Base-by-base conservation (phyloP, 2,888 invertebrate genomes). In the Patella caerulea region DNA sequence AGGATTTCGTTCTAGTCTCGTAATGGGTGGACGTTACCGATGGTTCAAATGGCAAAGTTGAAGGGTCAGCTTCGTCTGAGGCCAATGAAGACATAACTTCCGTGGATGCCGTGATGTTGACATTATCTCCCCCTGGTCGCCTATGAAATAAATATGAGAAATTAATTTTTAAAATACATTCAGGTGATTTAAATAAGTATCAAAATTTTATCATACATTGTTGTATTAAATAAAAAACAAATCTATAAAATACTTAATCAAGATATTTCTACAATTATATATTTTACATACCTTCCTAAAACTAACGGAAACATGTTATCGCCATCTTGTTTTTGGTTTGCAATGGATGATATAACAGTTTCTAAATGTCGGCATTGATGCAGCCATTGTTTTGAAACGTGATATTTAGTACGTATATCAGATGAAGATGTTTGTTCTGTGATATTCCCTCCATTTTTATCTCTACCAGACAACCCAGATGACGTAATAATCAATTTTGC, bases 251-350 rank as follows among this genome's bases (percentile, higher is more conserved):
- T 45, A 45, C 45, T 45, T 9, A 45, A 45, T 45, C 45, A 45
- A 45, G 45, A 45, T 45, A 45, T 45, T 45, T 45, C 45, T 45
- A 45, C 45, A 45, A 45, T 9, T 45, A 45, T 45, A 45, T 45
- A 45, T 45, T 7, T 45, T 9, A 45, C 96, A 85, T 95, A 94
- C 82, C 96, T 94, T 24, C 97, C 97, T 86, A 97, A 94, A 79
- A 96, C 96, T 73, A 95, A 93, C 2, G 97, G 97, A 92, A 97
- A 97, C 89, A 95, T 95, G n/a, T 84, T 83, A 19, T 83, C 85
- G 45, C 82, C 79, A 1, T 86, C 74, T 29, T 83, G 85, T 53
- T 87, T 87, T n/a, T 88, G 83, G 11, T 80, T 92, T 71, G 94
- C 92, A 79, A 95, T 92, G 83, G 94, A 93, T 73, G 94, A 94